Evolutionary conservation across 2,888 invertebrate genomes (phyloP), one percentile per base, ranked within the genome.

Genomic region (Macaria liturata): DNA sequence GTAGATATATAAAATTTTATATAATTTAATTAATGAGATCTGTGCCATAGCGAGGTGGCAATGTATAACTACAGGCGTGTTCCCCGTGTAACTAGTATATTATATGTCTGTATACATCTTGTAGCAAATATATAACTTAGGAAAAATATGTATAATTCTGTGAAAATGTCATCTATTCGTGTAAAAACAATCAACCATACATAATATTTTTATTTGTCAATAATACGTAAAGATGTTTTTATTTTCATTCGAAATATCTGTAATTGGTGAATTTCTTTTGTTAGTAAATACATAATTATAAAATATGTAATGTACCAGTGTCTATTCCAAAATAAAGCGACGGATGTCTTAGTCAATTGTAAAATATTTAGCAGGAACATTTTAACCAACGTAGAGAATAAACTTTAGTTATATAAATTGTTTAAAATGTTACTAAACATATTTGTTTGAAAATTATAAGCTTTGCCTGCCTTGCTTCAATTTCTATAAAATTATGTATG

Each of bases 21-120:
- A 76, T 76, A 76, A 72, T 75, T 75, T 73, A 72, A 74, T 75
- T 73, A 72, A 74, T 76, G 82, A 90, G 90, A 91, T 90, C 89
- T 90, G 91, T 91, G 91, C 91, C 91, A 91, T 91, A 91, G 74
- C 68, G 78, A 82, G 83, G 79, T 88, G 89, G 90, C 89, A 86
- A 80, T 82, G 81, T 83, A 83, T 76, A 80, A 81, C 73, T 80
- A 80, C 83, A 58, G 80, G 49, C 20, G 50, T 83, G 85, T 86
- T 85, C 81, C 49, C 54, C 84, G 78, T 84, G 81, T 85, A 83
- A 78, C 76, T 84, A 84, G 82, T 80, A 74, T 82, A 71, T 83
- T 86, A 76, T 56, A 80, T 82, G 83, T 86, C 82, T 86, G 83
- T 88, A 86, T 81, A 85, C 82, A 81, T 84, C 71, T 75, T 78